Evolutionary conservation across 2,113 vertebrate genomes (phyloP).

Genomic region (Phaethon lepturus): DNA sequence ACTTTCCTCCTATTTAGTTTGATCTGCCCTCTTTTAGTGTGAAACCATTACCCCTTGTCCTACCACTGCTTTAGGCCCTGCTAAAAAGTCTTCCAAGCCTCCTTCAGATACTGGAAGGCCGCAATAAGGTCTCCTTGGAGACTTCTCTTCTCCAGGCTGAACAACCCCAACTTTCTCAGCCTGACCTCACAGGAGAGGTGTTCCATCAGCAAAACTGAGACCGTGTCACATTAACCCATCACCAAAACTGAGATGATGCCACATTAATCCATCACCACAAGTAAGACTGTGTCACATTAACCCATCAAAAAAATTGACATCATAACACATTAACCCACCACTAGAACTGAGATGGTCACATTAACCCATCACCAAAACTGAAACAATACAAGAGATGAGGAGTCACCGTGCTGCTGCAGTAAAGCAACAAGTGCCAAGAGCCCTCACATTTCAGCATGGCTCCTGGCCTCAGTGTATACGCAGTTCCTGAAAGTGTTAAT

Average conservation of each 20-base stretch:
- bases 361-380: not conserved
- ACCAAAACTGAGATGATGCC: not conserved
- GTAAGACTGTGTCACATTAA: not conserved
- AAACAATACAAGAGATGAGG: not conserved
- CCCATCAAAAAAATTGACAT: not conserved
- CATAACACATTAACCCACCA: not conserved
- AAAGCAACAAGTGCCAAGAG: not conserved
- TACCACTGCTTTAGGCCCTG: no score
- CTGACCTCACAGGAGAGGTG: no score
- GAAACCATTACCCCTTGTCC: no score
- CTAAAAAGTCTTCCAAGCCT: no score
- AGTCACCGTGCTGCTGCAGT: not conserved
- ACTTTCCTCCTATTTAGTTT: no score
- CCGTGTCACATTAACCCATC: not conserved
- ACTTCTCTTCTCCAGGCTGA: no score
- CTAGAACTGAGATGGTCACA: not conserved
- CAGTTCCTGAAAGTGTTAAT: not conserved
- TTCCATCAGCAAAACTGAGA: no score
- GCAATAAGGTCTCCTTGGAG: no score
- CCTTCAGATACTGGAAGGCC: no score
- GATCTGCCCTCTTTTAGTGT: no score
- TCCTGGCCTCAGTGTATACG: fast-evolving
- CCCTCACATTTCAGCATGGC: fast-evolving
- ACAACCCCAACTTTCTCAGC: no score
- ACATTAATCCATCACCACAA: not conserved